Base-by-base conservation (phyloP, 2,888 invertebrate genomes). In the Lypha dubia region DNA sequence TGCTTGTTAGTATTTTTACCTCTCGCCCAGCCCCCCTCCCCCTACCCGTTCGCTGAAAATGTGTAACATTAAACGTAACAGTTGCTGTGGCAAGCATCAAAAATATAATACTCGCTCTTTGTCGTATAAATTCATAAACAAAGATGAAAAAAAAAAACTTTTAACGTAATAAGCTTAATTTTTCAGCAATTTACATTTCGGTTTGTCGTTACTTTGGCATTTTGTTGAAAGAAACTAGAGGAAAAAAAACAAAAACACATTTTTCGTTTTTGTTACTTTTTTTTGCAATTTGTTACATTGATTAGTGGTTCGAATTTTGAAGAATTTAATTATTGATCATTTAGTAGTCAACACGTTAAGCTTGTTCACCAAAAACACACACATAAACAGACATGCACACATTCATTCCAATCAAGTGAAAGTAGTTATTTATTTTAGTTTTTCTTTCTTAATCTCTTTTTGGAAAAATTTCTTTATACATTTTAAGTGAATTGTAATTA, bases 321-420 rank as follows among this genome's bases (percentile, higher is more conserved):
- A 80, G 84, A 83, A 83, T 85, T 86, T 86, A 84, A 81, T 81
- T 81, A 81, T 84, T 63, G 84, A 77, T 70, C 81, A 74, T 77
- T 74, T 68, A 81, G 60, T 20, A 84, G 81, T 84, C 84, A 81
- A 84, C 81, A 84, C 77, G 76, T 73, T 65, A 60, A 68, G 74
- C 73, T 73, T 58, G 76, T 80, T 79, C 63, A 63, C 74, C 46
- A 68, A 53, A 79, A 46, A 22, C 49, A 67, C 86, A 75, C 71
- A 83, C 60, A 51, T 35, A 53, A 32, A 6, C 11, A n/a, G n/a
- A n/a, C n/a, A n/a, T n/a, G 9, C 41, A 41, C 38, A 49, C 32
- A 5, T 5, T 28, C 28, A 32, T 70, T 62, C 9, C 9, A 22
- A 53, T 63, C 32, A 9, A 46, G 79, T 73, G 79, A 79, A 79